Base-by-base conservation (phyloP, 30 jellyfish, hydroid and myxozoan genomes). In the Aurelia sp. region DNA sequence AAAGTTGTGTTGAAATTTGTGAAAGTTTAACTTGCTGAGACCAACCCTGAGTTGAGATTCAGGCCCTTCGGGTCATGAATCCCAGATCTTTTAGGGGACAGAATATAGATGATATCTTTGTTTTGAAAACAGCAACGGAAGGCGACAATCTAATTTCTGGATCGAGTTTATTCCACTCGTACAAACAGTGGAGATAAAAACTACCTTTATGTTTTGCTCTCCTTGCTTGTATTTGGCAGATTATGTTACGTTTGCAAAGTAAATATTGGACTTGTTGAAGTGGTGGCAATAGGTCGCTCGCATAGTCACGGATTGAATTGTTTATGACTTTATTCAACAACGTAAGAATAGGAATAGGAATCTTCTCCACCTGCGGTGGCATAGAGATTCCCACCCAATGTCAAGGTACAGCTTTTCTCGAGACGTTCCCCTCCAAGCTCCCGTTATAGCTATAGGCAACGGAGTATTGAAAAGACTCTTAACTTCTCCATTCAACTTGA, bases 61-160 rank as follows among this genome's bases (percentile, higher is more conserved):
- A 53, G 65, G 74, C 33, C 74, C 74, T 63, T 13, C 33, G 74
- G 74, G 40, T 63, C 74, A 63, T 63, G 74, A 63, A 63, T 63
- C 4, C 4, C 74, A 63, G 3, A 63, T 63, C 21, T 63, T 16
- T 63, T 0, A 27, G 40, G 40, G 74, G 74, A 3, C 74, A 27
- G 31, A 63, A 1, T 24, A 63, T 63, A 0, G 74, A 17, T 21
- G 2, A 27, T 27, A 27, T 27, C 33, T 27, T 27, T 27, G 33
- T 27, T 2, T 27, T 27, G 33, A 27, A 27, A 27, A 27, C 2
- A 27, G 33, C 33, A 27, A 27, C 33, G 2, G 33, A 27, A 27
- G 33, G 33, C 13, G 74, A 27, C 2, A 63, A 53, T 53, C 65
- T 53, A 53, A 53, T 53, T 53, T 53, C 65, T 0, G 65, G 65